Base-by-base conservation (phyloP, 1,140 invertebrate genomes). In the Drosophila tropicalis region DNA sequence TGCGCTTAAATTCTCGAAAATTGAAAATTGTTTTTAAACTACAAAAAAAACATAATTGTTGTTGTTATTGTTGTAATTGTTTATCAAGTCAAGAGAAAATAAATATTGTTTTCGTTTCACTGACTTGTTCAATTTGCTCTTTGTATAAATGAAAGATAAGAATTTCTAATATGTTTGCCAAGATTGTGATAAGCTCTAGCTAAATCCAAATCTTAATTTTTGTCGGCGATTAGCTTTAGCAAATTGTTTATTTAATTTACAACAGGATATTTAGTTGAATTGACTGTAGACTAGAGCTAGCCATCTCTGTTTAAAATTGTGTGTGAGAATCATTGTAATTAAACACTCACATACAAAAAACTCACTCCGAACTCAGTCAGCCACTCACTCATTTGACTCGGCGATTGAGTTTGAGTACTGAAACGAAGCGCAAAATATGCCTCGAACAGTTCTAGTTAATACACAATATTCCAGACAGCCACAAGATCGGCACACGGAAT, bases 381-480 rank as follows among this genome's bases (percentile, higher is more conserved):
- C 12, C 41, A 44, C 41, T 44, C 41, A n/a, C 10, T 0, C 4
- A 22, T 13, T 15, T 41, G 0, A 41, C 40, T 41, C 44, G 12
- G 3, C 9, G 17, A 51, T 19, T 51, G 44, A 51, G 44, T 51
- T 17, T 51, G 15, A 17, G 15, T 15, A 29, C 15, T 5, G 44
- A 22, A 51, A 51, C 17, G 44, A 51, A 51, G 19, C 44, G 17
- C 9, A 22, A 51, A 29, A 3, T 22, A 3, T 51, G 17, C 15
- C 44, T 51, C 44, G 44, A 51, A 51, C 44, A 10, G 44, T 51
- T 51, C 44, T 51, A 51, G 44, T 51, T 51, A 51, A 51, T 51
- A 51, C 44, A 47, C 44, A 47, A 47, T 47, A 47, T 47, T 47
- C 44, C 44, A 47, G 44, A 51, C 44, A 15, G 44, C 44, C 44